Evolutionary conservation across 2,888 invertebrate species (phyloP), one percentile per base, ranked within the genome.

Genomic region (Strigamia transsilvanica): DNA sequence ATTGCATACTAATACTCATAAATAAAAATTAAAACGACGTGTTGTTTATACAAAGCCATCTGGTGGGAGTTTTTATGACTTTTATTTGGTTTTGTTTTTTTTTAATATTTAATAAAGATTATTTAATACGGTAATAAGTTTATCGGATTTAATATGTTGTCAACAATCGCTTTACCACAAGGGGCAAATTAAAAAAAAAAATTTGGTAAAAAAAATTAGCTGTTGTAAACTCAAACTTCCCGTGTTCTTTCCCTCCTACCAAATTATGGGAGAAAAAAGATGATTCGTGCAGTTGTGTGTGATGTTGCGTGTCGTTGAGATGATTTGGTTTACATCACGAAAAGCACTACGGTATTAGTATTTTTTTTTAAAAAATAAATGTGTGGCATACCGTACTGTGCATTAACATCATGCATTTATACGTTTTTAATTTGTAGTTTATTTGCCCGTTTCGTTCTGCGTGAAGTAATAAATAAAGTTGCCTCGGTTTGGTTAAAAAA

Each of bases 91-190:
- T 0, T 61, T n/a, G 2, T 23, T 61, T 61, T 21, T 61, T 61
- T 61, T 61, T 4, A 21, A 5, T 61, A 5, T 61, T 23, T 3
- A 38, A 38, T 9, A 38, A 38, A 38, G 6, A n/a, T 46, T 46
- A 46, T 46, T 46, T 46, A 46, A 46, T 46, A 12, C 46, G 15
- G 46, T n/a, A 46, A 46, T 46, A 46, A 46, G 46, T 46, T 46
- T 46, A 46, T 46, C 46, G 12, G 4, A 46, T 46, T 46, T 46
- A n/a, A 46, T 13, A 12, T 13, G 46, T 46, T 46, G 46, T 46
- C 46, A n/a, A 46, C 46, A 46, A 46, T 46, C 46, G 46, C n/a
- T 46, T 46, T 46, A 10, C 46, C 46, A 46, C 46, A 46, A 46
- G 46, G 46, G 46, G 46, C 13, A 12, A 46, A 10, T 15, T 46